Evolutionary conservation across 2,888 invertebrate genomes (phyloP).

Genomic region (Piscicola geometra): DNA sequence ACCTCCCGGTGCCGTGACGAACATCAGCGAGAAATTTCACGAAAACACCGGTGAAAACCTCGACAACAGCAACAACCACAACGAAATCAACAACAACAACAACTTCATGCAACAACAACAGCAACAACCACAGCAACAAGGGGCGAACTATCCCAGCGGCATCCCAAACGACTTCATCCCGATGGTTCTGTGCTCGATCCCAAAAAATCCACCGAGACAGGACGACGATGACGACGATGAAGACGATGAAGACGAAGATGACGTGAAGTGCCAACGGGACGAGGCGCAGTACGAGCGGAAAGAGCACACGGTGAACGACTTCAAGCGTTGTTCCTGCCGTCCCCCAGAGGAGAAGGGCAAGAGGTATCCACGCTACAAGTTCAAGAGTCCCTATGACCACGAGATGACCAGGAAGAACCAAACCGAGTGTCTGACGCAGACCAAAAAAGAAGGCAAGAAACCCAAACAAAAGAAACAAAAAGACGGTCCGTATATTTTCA

Average conservation of each 20-base stretch:
- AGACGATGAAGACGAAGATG: neutral
- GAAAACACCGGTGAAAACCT: neutral
- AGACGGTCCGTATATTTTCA: neutral
- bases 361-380: constrained; percentile 4
- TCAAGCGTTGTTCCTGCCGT: neutral
- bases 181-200: neutral
- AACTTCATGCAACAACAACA: neutral
- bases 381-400: neutral
- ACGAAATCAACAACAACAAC: constrained; percentile 12
- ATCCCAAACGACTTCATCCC: neutral
- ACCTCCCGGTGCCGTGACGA: neutral
- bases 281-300: neutral
- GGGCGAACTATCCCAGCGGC: neutral
- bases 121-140: neutral
- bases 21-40: neutral
- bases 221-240: neutral
- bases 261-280: neutral
- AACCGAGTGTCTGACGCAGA: neutral
- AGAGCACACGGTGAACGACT: neutral
- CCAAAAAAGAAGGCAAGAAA: neutral
- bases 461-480: neutral
- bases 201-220: neutral
- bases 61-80: neutral
- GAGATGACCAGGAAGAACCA: neutral
- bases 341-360: neutral